Evolutionary conservation across 64 coral and sea anemone genomes (phyloP).

Genomic region (Pocillopora damicornis): DNA sequence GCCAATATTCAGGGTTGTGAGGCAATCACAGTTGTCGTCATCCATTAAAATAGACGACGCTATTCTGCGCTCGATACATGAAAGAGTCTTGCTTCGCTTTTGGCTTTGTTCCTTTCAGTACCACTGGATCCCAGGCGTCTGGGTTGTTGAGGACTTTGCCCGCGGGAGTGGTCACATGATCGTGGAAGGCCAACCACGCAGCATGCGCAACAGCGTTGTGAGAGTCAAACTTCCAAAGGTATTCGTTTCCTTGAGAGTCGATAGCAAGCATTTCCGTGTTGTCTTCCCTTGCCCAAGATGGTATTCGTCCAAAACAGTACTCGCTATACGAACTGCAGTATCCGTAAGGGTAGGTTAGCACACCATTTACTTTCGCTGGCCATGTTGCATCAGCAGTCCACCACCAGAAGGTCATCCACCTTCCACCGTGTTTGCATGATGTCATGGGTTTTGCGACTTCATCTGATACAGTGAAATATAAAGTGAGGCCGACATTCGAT

Average conservation of each 20-base stretch:
- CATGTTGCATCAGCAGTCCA: conserved; percentile 57
- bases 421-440: conserved; percentile 48
- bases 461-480: conserved; percentile 31
- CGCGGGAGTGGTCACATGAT: conserved; percentile 42
- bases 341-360: conserved; percentile 41
- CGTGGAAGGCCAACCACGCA: conserved; percentile 53
- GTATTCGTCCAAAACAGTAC: conserved; percentile 68
- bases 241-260: conserved; percentile 57
- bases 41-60: not conserved
- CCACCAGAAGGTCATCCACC: conserved; percentile 74
- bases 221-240: conserved; percentile 47
- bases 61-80: not conserved
- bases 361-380: conserved; percentile 38
- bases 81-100: conserved; percentile 15
- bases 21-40: not conserved
- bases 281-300: conserved; percentile 66
- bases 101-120: conserved; percentile 47
- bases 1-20: not conserved
- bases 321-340: conserved; percentile 44
- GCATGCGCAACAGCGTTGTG: conserved; percentile 44
- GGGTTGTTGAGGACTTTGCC: conserved; percentile 5
- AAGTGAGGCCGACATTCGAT: conserved; percentile 25
- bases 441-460: conserved; percentile 3
- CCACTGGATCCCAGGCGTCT: conserved; percentile 25
- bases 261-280: conserved; percentile 64